Base-by-base conservation (phyloP, 2,888 invertebrate species). In the Alcis repandata region DNA sequence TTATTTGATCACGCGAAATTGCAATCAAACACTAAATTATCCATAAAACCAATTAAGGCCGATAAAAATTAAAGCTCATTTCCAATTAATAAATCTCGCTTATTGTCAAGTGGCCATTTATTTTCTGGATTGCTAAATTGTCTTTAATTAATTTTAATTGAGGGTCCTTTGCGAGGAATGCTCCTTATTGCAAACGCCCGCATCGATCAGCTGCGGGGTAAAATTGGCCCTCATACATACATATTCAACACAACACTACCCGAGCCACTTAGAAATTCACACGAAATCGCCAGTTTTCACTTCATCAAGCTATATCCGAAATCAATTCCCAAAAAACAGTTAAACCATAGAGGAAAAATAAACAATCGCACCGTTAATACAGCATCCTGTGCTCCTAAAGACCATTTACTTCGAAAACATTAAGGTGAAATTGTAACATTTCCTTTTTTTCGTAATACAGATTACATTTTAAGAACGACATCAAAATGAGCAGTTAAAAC, bases 61-160 rank as follows among this genome's bases (percentile, higher is more conserved):
- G 15, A 57, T 49, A n/a, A 46, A 59, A 59, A 56, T 64, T 45
- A 56, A 65, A 65, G 51, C 56, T 52, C 49, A 52, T 58, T 56
- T 60, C 48, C 60, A 70, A 72, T 66, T 68, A 83, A 88, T 86
- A 89, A 91, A 92, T 91, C 91, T 87, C 89, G 84, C 86, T 90
- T 84, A 87, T 87, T 87, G 83, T 88, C 84, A 83, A 91, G 88
- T 84, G 85, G 78, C 85, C 87, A 83, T 88, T 88, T 85, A 89
- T 89, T 88, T 87, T 86, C 84, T 86, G 84, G 87, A 85, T 91
- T 88, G 91, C 91, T 91, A 90, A 92, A 92, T 92, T 92, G 90
- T 91, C 91, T 90, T 88, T 92, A 92, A 93, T 93, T 91, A 91
- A 91, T 90, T 88, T 84, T 91, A 92, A 92, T 93, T 92, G 88